Conservation (phyloP, 2,113 vertebrate species). For the Formicarius rufipectus region DNA sequence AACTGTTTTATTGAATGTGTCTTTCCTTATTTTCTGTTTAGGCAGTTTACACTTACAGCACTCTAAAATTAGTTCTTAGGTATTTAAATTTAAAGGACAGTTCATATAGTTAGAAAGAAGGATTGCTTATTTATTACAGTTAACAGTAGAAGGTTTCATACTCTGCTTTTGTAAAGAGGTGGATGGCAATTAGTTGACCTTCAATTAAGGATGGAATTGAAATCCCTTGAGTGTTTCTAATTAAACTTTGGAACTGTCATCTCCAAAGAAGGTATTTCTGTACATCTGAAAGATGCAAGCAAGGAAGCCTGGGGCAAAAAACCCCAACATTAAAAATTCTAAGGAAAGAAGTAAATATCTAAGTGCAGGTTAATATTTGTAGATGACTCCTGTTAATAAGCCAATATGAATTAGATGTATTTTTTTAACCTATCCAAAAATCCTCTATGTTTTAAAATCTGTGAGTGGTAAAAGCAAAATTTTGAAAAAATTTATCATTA, state of each 20-base stretch:
- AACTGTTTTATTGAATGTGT: not conserved
- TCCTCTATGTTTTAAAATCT: not conserved
- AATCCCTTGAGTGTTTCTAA: not conserved
- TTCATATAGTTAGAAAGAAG: not conserved
- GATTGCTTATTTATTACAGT: not conserved
- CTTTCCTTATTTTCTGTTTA: not conserved
- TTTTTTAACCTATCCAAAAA: not conserved
- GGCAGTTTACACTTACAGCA: not conserved
- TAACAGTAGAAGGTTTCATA: not conserved
- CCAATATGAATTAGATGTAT: not conserved
- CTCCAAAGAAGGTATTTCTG: not conserved
- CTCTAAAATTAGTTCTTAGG: not conserved
- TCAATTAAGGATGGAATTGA: not conserved
- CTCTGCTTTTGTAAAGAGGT: not conserved
- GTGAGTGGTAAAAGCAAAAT: not conserved
- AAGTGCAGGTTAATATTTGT: not conserved
- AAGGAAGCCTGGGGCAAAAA: not conserved
- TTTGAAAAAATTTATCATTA: not conserved
- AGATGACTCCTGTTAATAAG: not conserved
- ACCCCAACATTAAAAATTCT: not conserved
- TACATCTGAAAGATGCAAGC: not conserved
- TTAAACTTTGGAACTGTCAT: not conserved
- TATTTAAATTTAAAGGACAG: not conserved
- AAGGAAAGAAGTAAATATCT: not conserved
- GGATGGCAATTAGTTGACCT: not conserved